Base-by-base conservation (phyloP, 2,888 invertebrate genomes). In the Campoplex capitator region DNA sequence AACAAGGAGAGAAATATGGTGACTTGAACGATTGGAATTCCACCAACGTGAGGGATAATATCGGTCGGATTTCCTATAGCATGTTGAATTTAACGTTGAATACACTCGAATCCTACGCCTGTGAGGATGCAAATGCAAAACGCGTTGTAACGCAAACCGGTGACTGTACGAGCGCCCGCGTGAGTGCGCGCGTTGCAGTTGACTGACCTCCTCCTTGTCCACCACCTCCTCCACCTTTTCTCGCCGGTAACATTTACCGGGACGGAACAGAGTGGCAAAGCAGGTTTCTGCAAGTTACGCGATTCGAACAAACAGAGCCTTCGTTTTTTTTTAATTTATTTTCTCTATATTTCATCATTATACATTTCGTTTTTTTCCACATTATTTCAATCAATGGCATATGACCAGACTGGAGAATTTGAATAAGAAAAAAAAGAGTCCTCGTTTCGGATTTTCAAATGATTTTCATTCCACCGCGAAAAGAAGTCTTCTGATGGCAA, bases 151-250 rank as follows among this genome's bases (percentile, higher is more conserved):
- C 83, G 85, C 58, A 62, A 79, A 71, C 71, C 68, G 84, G 74
- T 28, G 84, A 80, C 68, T 74, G 80, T 58, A 70, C 28, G 67
- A 62, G 77, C 77, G 71, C 32, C 76, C 67, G 87, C 88, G 84
- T 76, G 86, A 90, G 88, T 84, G 86, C 89, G 84, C 85, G 90
- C 90, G 90, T 90, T 90, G 91, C 90, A 91, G 92, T 92, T 92
- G 92, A 92, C 88, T 92, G 92, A 92, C 91, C 92, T 90, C 90
- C 88, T 85, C 82, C 83, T 74, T 51, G 51, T 62, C 58, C 70
- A 68, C 58, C 42, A 51, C 76, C 80, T 75, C 68, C 58, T 35
- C 48, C 56, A 23, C 67, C 74, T 62, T 16, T 74, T 62, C 73
- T 78, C 51, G 32, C 71, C 56, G 75, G 73, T 80, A 83, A 81